Conservation (phyloP, 1,140 invertebrate genomes). For the Chironomus tepperi region DNA sequence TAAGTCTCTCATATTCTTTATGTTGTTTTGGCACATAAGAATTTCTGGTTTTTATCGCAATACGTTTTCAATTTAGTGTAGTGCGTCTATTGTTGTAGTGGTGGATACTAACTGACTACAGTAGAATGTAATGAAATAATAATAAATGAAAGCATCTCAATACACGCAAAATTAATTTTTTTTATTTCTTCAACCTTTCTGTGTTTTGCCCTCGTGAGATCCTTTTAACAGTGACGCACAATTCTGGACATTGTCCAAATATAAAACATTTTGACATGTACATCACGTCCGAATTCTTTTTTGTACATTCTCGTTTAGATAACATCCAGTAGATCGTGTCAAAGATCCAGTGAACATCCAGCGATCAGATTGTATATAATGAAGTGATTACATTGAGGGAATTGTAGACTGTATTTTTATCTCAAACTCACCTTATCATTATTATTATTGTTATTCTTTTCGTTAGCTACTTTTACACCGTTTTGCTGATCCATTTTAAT, state of each 20-base stretch:
- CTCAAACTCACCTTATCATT: background rate
- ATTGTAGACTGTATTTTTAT: no score
- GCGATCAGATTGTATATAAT: no score
- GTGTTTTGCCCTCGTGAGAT: no score
- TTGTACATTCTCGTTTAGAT: no score
- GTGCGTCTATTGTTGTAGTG: background rate
- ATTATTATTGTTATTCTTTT: background rate
- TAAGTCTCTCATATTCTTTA: background rate
- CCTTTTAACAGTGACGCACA: no score
- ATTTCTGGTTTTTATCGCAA: conserved; percentile 13
- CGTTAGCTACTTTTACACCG: background rate
- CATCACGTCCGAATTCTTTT: no score
- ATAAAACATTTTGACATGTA: no score
- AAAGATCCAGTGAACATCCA: no score
- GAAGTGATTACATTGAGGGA: no score
- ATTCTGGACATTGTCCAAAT: no score
- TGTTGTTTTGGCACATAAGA: conserved; percentile 4
- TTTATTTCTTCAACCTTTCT: no score
- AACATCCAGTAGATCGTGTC: no score
- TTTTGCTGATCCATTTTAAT: background rate
- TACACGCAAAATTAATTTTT: background rate
- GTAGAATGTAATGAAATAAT: conserved; percentile 2
- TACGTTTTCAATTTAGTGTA: background rate
- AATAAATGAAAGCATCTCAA: background rate
- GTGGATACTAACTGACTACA: background rate